These are phyloP conservation scores for Haliclystus octoradiatus DNA, from an alignment of 30 jellyfish, hydroid and myxozoan genomes.

Conservation along the genomic window DNA sequence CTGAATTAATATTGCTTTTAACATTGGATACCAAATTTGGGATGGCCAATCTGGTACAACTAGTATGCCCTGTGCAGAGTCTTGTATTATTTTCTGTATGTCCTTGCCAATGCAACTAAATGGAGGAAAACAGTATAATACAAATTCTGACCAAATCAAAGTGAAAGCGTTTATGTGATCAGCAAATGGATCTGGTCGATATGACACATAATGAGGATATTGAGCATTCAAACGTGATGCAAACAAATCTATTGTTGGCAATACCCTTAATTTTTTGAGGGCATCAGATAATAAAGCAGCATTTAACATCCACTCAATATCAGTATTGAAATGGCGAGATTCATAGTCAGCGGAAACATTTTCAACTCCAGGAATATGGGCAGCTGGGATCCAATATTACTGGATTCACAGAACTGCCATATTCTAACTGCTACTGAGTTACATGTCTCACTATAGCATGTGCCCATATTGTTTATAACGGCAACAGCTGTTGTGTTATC, in stretches of 20 bases:
- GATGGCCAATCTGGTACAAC: constrained; percentile 63
- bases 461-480: constrained; percentile 34
- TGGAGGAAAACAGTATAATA: constrained; percentile 27
- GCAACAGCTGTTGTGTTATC: constrained; percentile 59
- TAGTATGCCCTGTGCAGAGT: constrained; percentile 7
- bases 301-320: constrained; percentile 31
- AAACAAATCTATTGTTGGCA: constrained; percentile 18
- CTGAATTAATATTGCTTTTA: too few relatives aligned
- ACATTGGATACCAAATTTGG: constrained; percentile 46
- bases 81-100: constrained; percentile 10
- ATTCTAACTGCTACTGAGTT: constrained; percentile 3
- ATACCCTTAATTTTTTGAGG: background rate
- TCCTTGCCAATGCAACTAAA: constrained; percentile 12
- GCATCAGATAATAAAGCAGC: background rate
- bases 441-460: constrained; percentile 1
- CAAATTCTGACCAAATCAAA: constrained; percentile 16
- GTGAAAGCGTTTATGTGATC: constrained; percentile 12
- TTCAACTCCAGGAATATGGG: constrained; percentile 26
- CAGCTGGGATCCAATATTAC: constrained; percentile 30
- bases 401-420: constrained; percentile 19
- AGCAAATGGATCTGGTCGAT: constrained; percentile 37
- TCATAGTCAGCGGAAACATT: constrained; percentile 31
- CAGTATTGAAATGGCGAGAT: constrained; percentile 13
- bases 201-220: constrained; percentile 13
- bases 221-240: constrained; percentile 31